Base-by-base conservation (phyloP, 2,888 invertebrate genomes). In the Drosophila tanythrix region DNA sequence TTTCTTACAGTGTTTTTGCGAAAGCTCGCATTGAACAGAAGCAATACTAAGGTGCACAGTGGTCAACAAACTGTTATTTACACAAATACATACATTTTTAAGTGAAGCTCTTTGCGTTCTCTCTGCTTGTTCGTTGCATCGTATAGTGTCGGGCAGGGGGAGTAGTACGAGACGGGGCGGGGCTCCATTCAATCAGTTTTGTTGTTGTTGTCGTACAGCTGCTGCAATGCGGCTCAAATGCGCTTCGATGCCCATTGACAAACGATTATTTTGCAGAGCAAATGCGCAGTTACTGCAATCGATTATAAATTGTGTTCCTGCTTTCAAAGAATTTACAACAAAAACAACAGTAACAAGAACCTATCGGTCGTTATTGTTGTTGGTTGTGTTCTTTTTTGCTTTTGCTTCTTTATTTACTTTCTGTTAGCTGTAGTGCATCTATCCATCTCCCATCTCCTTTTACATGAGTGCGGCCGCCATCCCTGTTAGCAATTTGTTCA, bases 341-440 rank as follows among this genome's bases (percentile, higher is more conserved):
- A 56, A 27, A 73, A 55, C 13, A 68, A 52, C 36, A 63, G 46
- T 38, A 53, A 40, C 31, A 27, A 21, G 48, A 61, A 53, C 75
- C 75, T 63, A 71, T 71, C 48, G 71, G 48, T 40, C 51, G 50
- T 43, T 59, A 67, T 68, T 70, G 59, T 70, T 21, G 46, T 66
- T 70, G 65, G 64, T 46, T 79, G 69, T 70, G 61, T 67, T 63
- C 73, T 82, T 77, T 74, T 82, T 61, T 46, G 21, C 15, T 46
- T 76, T 71, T 67, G 79, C 77, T 68, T 72, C 64, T 51, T 40
- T 59, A 56, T 67, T 50, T 46, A 46, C 51, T 61, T 48, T 57
- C 15, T 55, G 43, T 59, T 40, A 35, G 59, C 63, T 67, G 36
- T 63, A 73, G 62, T 79, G 64, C 80, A 70, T 56, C 46, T 46